Evolutionary conservation across 2,888 invertebrate genomes (phyloP).

Genomic region (Tiliacea aurago): DNA sequence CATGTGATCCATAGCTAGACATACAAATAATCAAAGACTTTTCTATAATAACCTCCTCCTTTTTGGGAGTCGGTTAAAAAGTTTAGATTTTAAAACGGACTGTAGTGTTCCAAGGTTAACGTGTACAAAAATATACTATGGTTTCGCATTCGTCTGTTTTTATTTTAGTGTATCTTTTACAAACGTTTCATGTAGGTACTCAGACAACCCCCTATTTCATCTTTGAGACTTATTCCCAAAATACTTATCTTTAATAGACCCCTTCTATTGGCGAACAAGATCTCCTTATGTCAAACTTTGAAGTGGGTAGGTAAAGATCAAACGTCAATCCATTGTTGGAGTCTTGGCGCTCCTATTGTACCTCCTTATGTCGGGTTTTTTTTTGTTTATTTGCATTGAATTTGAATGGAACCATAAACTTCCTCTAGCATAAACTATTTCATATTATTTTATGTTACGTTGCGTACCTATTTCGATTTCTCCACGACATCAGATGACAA

Average conservation of each 20-base stretch:
- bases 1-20: too few relatives aligned
- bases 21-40: too few relatives aligned
- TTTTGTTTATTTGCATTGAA: slow-evolving; percentile 29
- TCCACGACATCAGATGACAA: slow-evolving; percentile 10
- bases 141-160: background rate
- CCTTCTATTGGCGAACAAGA: slow-evolving; percentile 28
- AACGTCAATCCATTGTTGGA: slow-evolving; percentile 31
- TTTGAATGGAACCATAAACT: slow-evolving; percentile 17
- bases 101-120: background rate
- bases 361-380: slow-evolving; percentile 14
- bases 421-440: slow-evolving; percentile 6
- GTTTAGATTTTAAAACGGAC: too few relatives aligned
- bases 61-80: too few relatives aligned
- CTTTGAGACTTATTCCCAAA: slow-evolving; percentile 20
- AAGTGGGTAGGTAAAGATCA: slow-evolving; percentile 47
- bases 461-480: slow-evolving; percentile 3
- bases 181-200: background rate
- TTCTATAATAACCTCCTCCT: too few relatives aligned
- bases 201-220: background rate
- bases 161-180: background rate
- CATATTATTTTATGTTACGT: slow-evolving; percentile 7
- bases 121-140: background rate
- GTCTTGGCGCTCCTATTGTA: slow-evolving; percentile 11
- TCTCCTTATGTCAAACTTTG: slow-evolving; percentile 49
- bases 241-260: slow-evolving; percentile 35